Base-by-base conservation (phyloP, 2,113 vertebrate species). In the Macquaria australasica region DNA sequence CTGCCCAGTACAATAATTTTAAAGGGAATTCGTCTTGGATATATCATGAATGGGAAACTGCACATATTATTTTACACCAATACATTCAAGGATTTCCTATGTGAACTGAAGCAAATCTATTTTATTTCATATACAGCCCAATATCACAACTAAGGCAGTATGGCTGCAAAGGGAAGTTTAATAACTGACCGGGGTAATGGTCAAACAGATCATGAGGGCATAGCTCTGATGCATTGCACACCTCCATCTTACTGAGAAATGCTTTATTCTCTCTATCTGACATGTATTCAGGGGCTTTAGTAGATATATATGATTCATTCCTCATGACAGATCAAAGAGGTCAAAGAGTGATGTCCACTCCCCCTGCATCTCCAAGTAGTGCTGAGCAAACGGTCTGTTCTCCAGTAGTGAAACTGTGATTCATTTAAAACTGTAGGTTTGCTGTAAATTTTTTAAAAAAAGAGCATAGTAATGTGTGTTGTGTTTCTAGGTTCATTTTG, bases 291-390 rank as follows among this genome's bases (percentile, higher is more conserved):
- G 73, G 18, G 41, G 64, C 28, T 86, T 80, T 53, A 25, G 28
- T 79, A 68, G 81, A 14, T 69, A 68, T 83, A 10, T 70, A 60
- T 75, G 60, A 86, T 80, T 88, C 50, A 85, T 82, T 60, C 37
- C 67, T 82, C 25, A 5, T 50, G 74, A 83, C 43, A 58, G 71
- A 71, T 85, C 18, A 68, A 41, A 78, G 77, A 73, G 82, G 83
- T 88, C 85, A 86, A 62, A 64, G 64, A 77, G n/a, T 53, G 62
- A 43, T 11, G 43, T 66, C 39, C 25, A 28, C 60, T 51, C 39
- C 25, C 16, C 3, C 81, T 75, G 79, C 77, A 77, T 59, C 7
- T 37, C 43, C 25, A 66, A 56, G 28, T 11, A 25, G 43, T 0
- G 21, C 48, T 53, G 64, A 72, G 73, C 48, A 34, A 67, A 60